phyloP scores from a whole-genome alignment of 53 echinoderm and acorn worm genomes.

The Henricia sp. region DNA sequence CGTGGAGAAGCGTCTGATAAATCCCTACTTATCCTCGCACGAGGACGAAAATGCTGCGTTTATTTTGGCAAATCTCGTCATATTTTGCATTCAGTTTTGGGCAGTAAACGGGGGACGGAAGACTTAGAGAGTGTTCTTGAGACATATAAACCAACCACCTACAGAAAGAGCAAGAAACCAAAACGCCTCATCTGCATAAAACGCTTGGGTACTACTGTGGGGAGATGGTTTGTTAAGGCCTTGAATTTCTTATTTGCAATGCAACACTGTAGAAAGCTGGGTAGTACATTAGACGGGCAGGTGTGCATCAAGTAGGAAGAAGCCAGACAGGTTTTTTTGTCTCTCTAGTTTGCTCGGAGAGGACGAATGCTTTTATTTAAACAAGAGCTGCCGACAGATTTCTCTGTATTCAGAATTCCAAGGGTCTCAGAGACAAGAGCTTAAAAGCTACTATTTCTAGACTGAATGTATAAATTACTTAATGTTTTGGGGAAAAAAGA shows the following conservation, averaged over 20 bases:
- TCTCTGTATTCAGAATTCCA: conserved; percentile 9
- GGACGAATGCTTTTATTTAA: conserved; percentile 29
- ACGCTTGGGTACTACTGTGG: conserved; percentile 4
- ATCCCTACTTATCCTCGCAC: conserved; percentile 43
- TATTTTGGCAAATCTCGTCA: conserved; percentile 23
- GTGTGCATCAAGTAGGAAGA: conserved; percentile 31
- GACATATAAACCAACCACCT: background rate
- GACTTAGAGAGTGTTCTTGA: background rate
- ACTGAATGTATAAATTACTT: conserved; percentile 39
- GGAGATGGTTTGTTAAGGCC: conserved; percentile 13
- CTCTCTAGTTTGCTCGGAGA: background rate
- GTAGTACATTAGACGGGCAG: conserved; percentile 37
- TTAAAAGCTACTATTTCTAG: conserved; percentile 35
- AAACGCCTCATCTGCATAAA: conserved; percentile 38
- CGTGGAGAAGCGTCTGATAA: conserved; percentile 23
- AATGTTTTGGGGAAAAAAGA: too few species aligned
- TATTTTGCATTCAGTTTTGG: background rate
- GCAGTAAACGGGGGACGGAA: background rate
- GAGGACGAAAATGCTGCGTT: conserved; percentile 30
- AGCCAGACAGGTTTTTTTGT: conserved; percentile 13
- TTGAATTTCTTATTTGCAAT: conserved; percentile 50
- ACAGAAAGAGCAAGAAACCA: background rate
- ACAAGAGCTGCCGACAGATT: conserved; percentile 30
- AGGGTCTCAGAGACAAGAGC: conserved; percentile 31
- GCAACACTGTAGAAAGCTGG: conserved; percentile 47